Percentiles rank a stretch among this genome's conserved stretches.
phyloP scores from a whole-genome alignment of 2,888 invertebrate species.

The Amphimallon solstitiale region DNA sequence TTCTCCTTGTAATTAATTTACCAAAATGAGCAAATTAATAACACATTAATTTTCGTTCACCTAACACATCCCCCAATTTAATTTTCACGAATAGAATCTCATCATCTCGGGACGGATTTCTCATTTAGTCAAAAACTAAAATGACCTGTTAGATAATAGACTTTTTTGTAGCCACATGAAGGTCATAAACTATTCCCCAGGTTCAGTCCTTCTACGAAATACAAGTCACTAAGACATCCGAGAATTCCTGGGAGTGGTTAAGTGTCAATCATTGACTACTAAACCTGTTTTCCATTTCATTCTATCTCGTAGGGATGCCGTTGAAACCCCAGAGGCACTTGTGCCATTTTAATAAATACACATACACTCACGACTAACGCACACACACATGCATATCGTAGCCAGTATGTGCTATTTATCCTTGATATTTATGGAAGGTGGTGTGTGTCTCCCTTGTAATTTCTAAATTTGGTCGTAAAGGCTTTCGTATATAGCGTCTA shows the following conservation, averaged over 20 bases:
- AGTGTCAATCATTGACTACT: constrained; percentile 45
- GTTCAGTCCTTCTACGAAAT: constrained; percentile 47
- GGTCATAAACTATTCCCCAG: constrained; percentile 45
- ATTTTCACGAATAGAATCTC: constrained; percentile 26
- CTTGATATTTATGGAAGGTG: constrained; percentile 23
- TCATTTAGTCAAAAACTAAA: constrained; percentile 25
- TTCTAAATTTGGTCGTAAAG: constrained; percentile 28
- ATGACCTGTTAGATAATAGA: constrained; percentile 32
- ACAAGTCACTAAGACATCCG: constrained; percentile 44
- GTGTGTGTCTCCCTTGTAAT: constrained; percentile 20
- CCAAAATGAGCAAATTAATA: constrained; percentile 26
- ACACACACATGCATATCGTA: not conserved
- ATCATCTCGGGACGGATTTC: constrained; percentile 17
- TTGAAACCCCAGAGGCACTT: not conserved
- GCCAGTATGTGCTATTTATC: constrained; percentile 22
- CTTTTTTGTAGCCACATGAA: constrained; percentile 45
- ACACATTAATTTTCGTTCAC: constrained; percentile 13
- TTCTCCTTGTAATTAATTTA: constrained; percentile 23
- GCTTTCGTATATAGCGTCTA: not conserved
- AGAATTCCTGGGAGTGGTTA: constrained; percentile 47
- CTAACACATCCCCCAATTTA: constrained; percentile 10
- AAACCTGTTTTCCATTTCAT: constrained; percentile 22
- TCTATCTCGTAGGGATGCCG: not conserved
- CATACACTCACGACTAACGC: not conserved
- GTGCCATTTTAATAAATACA: constrained; percentile 22